A percentile compares a stretch with the other conserved stretches of the same genome.
Conservation (phyloP, 2,113 vertebrate genomes). For the Pterocles orientalis region DNA sequence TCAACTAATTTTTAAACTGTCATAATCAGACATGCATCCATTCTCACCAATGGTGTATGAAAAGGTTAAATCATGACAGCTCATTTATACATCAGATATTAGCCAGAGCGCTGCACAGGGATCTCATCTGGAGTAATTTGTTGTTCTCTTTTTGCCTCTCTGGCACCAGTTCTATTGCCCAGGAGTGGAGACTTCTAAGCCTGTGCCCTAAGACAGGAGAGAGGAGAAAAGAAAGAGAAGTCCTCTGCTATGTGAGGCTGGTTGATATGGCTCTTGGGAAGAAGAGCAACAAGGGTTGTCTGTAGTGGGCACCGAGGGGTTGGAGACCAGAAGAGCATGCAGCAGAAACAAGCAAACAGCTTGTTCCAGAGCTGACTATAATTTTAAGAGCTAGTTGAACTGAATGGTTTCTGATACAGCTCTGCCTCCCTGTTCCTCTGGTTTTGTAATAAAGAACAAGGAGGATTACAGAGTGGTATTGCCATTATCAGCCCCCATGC, state of each 20-base stretch:
- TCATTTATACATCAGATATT: neutral
- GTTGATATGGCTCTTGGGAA: neutral
- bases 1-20: neutral
- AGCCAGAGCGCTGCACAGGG: neutral
- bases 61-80: neutral
- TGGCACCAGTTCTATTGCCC: neutral
- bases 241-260: neutral
- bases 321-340: neutral
- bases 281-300: neutral
- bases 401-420: neutral
- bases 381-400: neutral
- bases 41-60: neutral
- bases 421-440: neutral
- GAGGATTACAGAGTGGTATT: neutral
- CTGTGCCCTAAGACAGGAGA: neutral
- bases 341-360: neutral
- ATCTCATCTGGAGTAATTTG: neutral
- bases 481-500: neutral
- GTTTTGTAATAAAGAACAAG: neutral
- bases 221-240: neutral
- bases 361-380: neutral
- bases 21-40: neutral
- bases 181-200: neutral
- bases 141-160: neutral
- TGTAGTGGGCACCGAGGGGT: fast-evolving